A percentile compares a stretch with the other conserved stretches of the same genome.
Evolutionary conservation across 1,140 invertebrate species (phyloP).

Genomic region (Nautilus pompilius): DNA sequence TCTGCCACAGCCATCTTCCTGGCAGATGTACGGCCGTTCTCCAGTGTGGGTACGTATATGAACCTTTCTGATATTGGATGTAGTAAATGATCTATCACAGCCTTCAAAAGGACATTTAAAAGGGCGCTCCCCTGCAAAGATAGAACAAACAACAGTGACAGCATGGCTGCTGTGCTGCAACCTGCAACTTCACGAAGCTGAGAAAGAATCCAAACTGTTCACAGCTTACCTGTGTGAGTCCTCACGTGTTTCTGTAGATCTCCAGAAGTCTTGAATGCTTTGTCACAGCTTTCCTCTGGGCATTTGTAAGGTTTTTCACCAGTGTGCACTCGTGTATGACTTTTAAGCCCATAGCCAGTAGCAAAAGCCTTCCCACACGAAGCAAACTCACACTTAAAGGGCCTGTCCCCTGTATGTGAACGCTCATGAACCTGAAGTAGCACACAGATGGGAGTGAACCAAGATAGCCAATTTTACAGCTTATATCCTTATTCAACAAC

Average conservation of each 20-base stretch:
- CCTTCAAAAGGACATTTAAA: conserved; percentile 65
- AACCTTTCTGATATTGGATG: conserved; percentile 72
- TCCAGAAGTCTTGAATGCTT: conserved; percentile 69
- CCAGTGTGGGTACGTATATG: conserved; percentile 57
- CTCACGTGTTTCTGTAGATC: conserved; percentile 70
- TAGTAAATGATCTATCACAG: conserved; percentile 69
- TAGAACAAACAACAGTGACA: not conserved
- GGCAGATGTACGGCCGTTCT: conserved; percentile 58
- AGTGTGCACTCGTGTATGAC: conserved; percentile 67
- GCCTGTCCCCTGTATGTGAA: conserved; percentile 71
- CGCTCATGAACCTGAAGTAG: conserved; percentile 68
- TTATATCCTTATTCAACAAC: too few relatives aligned
- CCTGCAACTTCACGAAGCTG: not conserved
- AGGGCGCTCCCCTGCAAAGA: conserved; percentile 62
- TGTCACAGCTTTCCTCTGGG: conserved; percentile 60
- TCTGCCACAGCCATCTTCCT: conserved; percentile 51
- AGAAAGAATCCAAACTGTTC: not conserved
- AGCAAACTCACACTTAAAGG: conserved; percentile 63
- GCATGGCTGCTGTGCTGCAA: not conserved
- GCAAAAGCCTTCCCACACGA: conserved; percentile 68
- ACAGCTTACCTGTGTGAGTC: conserved; percentile 64
- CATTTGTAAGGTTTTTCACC: conserved; percentile 71
- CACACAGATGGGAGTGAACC: too few relatives aligned
- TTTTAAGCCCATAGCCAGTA: conserved; percentile 68
- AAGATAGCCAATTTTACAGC: too few relatives aligned